Conservation (phyloP, 2,888 invertebrate species). For the Cheilosia vernalis region DNA sequence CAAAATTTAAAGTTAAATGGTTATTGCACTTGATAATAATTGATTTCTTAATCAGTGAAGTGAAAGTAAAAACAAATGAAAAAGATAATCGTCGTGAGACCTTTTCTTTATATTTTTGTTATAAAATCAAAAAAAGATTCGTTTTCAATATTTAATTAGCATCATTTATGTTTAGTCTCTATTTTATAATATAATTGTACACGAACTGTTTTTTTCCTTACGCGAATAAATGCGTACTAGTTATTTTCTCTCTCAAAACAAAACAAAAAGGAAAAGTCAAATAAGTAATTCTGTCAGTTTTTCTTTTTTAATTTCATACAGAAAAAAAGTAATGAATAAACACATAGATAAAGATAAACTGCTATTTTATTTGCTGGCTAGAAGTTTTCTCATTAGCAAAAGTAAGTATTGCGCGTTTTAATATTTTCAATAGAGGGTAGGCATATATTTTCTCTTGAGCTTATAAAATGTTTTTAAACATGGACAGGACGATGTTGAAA, state of each 20-base stretch:
- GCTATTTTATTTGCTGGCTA: background rate
- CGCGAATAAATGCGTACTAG: constrained; percentile 21
- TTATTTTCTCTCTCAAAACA: constrained; percentile 12
- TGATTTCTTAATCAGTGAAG: constrained; percentile 37
- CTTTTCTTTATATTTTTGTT: constrained; percentile 12
- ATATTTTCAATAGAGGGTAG: no score
- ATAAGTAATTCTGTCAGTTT: constrained; percentile 57
- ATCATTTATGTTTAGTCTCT: constrained; percentile 41
- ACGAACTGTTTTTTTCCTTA: constrained; percentile 21
- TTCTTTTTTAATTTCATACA: constrained; percentile 71
- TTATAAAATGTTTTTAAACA: no score
- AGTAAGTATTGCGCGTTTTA: background rate
- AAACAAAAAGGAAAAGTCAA: constrained; percentile 24
- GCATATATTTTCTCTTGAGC: no score
- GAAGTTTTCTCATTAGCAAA: background rate
- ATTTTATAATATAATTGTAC: constrained; percentile 28
- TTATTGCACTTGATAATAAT: constrained; percentile 32
- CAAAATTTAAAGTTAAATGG: constrained; percentile 4
- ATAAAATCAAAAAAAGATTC: constrained; percentile 15
- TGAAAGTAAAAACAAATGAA: constrained; percentile 7
- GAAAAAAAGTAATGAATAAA: constrained; percentile 58
- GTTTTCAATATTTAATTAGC: constrained; percentile 40
- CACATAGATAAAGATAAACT: constrained; percentile 66
- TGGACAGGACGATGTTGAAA: no score
- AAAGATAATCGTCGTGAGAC: background rate